Evolutionary conservation across 2,113 vertebrate species (phyloP).

Genomic region (Micromys minutus): DNA sequence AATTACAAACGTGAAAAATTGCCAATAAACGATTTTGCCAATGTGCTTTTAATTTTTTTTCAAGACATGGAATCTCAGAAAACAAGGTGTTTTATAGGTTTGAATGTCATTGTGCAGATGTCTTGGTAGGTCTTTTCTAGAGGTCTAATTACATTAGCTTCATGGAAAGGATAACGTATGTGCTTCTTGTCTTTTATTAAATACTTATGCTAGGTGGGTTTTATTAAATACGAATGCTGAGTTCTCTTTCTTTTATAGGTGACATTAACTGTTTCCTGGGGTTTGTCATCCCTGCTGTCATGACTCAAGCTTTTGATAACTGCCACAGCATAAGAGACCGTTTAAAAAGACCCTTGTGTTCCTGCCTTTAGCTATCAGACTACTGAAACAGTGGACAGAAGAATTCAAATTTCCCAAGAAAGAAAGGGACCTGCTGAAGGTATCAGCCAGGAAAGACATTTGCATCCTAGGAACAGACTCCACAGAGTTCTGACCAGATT

Average conservation of each 20-base stretch:
- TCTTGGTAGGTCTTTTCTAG: not conserved
- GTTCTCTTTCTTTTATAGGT: not conserved
- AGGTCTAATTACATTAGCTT: not conserved
- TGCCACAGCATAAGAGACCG: too few species aligned
- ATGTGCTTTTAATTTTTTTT: constrained; percentile 1
- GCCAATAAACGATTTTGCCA: not conserved
- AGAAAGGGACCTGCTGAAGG: not conserved
- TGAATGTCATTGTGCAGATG: not conserved
- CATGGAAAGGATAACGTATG: not conserved
- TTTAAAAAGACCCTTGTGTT: not conserved
- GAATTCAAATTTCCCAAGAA: not conserved
- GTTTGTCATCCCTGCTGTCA: not conserved
- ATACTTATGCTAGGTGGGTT: not conserved
- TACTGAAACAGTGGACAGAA: not conserved
- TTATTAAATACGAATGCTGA: not conserved
- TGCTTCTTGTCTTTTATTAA: not conserved
- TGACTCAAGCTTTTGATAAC: not conserved
- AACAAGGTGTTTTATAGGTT: not conserved
- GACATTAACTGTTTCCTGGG: not conserved
- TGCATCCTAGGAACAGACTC: not conserved
- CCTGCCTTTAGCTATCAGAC: not conserved
- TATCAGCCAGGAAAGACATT: not conserved
- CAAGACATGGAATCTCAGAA: not conserved
- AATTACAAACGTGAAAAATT: constrained; percentile 25
- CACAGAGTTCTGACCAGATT: not conserved